phyloP scores from a whole-genome alignment of 1,140 invertebrate species.

The Calephelis nemesis region DNA sequence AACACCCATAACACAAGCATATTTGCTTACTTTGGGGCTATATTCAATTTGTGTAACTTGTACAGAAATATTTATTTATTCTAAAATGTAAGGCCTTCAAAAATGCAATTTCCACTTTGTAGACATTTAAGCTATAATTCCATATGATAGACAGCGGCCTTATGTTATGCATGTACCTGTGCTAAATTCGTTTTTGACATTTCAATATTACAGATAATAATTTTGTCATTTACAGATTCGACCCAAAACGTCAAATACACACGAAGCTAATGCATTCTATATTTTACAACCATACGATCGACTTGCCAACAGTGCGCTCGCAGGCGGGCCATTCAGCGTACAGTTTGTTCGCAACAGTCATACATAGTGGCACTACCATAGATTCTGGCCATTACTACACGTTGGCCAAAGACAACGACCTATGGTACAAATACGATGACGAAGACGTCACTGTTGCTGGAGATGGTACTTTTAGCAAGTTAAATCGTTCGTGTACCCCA shows the following conservation, averaged over 20 bases:
- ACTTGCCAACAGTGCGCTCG: constrained; percentile 73
- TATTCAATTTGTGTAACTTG: no score
- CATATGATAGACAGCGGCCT: no score
- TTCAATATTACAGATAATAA: no score
- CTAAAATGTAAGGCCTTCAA: no score
- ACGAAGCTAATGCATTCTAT: constrained; percentile 87
- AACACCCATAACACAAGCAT: no score
- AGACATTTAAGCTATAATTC: no score
- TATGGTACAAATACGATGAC: constrained; percentile 92
- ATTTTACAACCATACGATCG: constrained; percentile 81
- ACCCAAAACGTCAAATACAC: constrained; percentile 83
- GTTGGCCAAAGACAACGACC: constrained; percentile 84
- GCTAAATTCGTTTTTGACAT: no score
- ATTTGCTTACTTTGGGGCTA: no score
- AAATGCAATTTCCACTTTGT: no score
- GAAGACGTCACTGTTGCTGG: constrained; percentile 83
- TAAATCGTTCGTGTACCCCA: constrained; percentile 87
- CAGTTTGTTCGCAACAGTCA: constrained; percentile 88
- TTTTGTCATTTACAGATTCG: constrained; percentile 44
- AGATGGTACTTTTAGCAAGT: constrained; percentile 81
- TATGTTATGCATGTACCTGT: no score
- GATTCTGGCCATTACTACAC: constrained; percentile 94
- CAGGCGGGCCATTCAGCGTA: constrained; percentile 79
- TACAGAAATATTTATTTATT: no score
- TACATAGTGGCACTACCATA: constrained; percentile 89